Conservation (phyloP, 2,113 vertebrate species). For the Peromyscus leucopus region DNA sequence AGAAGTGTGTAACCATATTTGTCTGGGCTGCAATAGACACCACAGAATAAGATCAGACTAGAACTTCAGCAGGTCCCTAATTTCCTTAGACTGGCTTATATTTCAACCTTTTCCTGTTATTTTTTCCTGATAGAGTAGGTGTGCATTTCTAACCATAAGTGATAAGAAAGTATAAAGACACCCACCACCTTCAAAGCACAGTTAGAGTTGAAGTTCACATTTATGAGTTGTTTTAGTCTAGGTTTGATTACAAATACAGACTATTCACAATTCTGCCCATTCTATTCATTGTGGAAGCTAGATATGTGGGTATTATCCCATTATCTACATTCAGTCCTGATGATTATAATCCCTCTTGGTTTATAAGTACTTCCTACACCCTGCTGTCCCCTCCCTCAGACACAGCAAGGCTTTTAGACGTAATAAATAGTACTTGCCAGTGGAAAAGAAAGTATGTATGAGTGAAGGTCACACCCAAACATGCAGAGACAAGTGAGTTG, state of each 20-base stretch:
- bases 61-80: conserved; percentile 71
- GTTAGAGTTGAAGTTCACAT: conserved; percentile 41
- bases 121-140: conserved; percentile 70
- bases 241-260: neutral
- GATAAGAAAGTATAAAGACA: conserved; percentile 74
- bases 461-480: neutral
- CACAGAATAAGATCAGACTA: conserved; percentile 71
- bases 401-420: neutral
- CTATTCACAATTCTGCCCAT: conserved; percentile 6
- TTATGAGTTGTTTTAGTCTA: conserved; percentile 24
- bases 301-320: neutral
- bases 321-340: conserved; percentile 3
- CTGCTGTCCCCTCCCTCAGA: neutral
- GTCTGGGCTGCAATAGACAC: conserved; percentile 71
- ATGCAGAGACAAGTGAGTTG: neutral
- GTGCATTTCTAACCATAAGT: conserved; percentile 68
- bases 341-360: conserved; percentile 13
- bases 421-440: neutral
- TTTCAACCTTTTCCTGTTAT: conserved; percentile 77
- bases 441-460: neutral
- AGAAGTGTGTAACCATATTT: conserved; percentile 74
- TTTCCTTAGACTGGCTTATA: conserved; percentile 71
- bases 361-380: conserved; percentile 3
- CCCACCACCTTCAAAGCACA: conserved; percentile 38
- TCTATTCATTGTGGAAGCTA: neutral